These are phyloP conservation scores for Malthinus seriepunctatus DNA, from an alignment of 2,888 invertebrate genomes.

Conservation along the genomic window DNA sequence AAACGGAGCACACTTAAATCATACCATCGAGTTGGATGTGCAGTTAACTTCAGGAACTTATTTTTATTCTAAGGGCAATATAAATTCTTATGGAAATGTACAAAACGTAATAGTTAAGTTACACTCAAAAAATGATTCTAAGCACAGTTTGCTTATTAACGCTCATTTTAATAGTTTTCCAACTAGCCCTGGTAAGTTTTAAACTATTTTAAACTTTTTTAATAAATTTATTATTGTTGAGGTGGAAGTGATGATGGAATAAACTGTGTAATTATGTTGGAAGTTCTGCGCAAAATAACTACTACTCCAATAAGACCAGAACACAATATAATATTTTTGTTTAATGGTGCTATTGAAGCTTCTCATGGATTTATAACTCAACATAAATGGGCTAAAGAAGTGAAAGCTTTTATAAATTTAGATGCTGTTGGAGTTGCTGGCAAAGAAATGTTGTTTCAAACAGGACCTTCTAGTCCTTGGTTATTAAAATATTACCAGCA, in stretches of 20 bases:
- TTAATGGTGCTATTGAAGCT: conserved; percentile 73
- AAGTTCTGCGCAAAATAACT: conserved; percentile 63
- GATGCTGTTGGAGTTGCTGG: conserved; percentile 94
- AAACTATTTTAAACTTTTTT: too few species aligned
- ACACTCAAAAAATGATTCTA: conserved; percentile 58
- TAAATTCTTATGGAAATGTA: conserved; percentile 79
- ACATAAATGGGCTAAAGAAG: conserved; percentile 72
- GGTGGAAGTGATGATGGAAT: conserved; percentile 89
- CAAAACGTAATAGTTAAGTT: conserved; percentile 79
- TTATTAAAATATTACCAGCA: conserved; percentile 59
- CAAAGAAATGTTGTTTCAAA: conserved; percentile 87
- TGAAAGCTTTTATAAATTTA: conserved; percentile 82
- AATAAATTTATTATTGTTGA: conserved; percentile 35
- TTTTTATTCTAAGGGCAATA: conserved; percentile 69
- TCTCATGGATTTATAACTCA: conserved; percentile 70
- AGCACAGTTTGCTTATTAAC: conserved; percentile 75
- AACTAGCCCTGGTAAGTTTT: conserved; percentile 74
- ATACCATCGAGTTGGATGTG: conserved; percentile 65
- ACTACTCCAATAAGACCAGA: conserved; percentile 52
- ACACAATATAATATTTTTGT: conserved; percentile 69
- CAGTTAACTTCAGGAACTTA: conserved; percentile 74
- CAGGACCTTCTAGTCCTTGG: conserved; percentile 74
- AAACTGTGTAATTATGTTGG: conserved; percentile 72
- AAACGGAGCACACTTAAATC: conserved; percentile 57
- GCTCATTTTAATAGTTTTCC: conserved; percentile 91